These are phyloP conservation scores for Echeneis naucrates DNA, from an alignment of 2,797 vertebrate species.

Conservation along the genomic window DNA sequence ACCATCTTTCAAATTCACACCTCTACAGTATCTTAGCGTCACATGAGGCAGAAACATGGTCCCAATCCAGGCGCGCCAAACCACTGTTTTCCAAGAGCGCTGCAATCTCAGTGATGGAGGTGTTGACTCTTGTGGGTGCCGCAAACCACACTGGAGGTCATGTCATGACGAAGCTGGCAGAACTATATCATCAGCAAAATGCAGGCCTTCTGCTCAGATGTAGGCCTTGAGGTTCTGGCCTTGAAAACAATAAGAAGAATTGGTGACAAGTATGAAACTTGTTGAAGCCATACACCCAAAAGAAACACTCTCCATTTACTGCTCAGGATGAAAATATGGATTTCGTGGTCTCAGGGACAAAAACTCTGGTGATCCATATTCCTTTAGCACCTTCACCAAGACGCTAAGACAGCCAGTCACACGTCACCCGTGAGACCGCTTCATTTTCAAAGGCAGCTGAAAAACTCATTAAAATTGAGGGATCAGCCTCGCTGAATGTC, in stretches of 20 bases:
- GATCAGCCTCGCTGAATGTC: neutral
- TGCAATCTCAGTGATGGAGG: neutral
- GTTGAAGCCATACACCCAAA: neutral
- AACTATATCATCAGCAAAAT: conserved; percentile 22
- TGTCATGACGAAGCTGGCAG: neutral
- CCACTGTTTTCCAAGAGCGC: neutral
- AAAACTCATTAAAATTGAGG: neutral
- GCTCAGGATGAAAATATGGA: neutral
- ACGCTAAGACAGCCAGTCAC: neutral
- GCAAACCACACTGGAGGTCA: conserved; percentile 22
- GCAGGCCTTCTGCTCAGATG: neutral
- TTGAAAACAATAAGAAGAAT: neutral
- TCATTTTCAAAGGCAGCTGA: neutral
- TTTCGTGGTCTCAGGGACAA: neutral
- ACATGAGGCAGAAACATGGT: neutral
- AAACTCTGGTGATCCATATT: neutral
- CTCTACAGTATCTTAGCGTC: neutral
- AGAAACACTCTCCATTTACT: neutral
- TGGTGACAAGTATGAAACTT: neutral
- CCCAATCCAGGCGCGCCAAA: neutral
- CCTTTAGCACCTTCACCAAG: neutral
- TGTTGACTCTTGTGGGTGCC: conserved; percentile 3
- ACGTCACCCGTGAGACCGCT: neutral
- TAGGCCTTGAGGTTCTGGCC: conserved; percentile 9
- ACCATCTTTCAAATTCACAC: neutral